Conservation (phyloP, 2,888 invertebrate species). For the Perizoma flavofasciatum region DNA sequence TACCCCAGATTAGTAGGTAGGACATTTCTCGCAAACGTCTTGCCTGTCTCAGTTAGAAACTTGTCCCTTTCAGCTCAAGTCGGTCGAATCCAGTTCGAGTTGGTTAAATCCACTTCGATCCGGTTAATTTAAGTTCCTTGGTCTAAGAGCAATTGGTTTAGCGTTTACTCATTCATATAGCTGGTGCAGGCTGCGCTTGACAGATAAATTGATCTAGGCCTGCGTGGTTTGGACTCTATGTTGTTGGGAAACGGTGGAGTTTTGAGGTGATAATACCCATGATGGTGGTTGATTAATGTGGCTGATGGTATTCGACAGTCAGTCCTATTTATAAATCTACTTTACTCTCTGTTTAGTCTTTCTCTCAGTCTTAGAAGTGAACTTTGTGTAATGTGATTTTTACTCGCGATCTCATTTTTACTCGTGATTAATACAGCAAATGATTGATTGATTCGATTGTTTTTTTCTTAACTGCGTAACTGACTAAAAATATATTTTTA, state of each 20-base stretch:
- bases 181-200: slow-evolving; percentile 20
- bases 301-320: too few relatives aligned
- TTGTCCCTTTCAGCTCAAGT: slow-evolving; percentile 19
- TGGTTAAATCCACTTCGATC: slow-evolving; percentile 23
- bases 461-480: too few relatives aligned
- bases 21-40: slow-evolving; percentile 11
- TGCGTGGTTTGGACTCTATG: not conserved
- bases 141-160: slow-evolving; percentile 33
- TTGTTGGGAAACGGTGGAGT: not conserved
- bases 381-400: too few relatives aligned
- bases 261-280: not conserved
- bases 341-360: too few relatives aligned
- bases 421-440: too few relatives aligned
- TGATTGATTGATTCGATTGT: too few relatives aligned
- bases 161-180: slow-evolving; percentile 36
- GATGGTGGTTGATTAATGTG: too few relatives aligned
- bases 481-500: too few relatives aligned
- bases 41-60: slow-evolving; percentile 24
- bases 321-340: too few relatives aligned
- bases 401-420: too few relatives aligned
- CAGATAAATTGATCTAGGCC: slow-evolving; percentile 7
- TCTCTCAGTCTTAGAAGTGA: too few relatives aligned
- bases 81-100: slow-evolving; percentile 21
- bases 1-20: slow-evolving; percentile 7
- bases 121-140: slow-evolving; percentile 36